These are phyloP conservation scores for Agrochola lychnidis DNA, from an alignment of 2,888 invertebrate genomes.

Conservation along the genomic window DNA sequence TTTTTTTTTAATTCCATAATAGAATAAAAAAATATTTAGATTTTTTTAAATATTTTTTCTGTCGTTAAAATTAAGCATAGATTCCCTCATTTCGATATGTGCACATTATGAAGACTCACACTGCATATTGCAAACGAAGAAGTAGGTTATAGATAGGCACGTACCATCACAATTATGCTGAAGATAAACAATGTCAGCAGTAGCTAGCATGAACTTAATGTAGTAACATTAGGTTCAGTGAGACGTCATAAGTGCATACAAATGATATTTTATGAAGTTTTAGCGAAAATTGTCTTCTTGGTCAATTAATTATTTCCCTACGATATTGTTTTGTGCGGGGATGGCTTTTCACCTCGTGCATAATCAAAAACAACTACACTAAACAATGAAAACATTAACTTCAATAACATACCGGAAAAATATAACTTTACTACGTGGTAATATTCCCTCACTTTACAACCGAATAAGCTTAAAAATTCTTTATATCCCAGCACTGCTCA, in stretches of 20 bases:
- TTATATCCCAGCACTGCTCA: constrained; percentile 34
- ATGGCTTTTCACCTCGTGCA: not conserved
- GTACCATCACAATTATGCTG: not conserved
- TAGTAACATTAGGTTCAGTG: not conserved
- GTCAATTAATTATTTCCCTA: not conserved
- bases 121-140: not conserved
- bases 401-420: not conserved
- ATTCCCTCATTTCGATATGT: too few species aligned
- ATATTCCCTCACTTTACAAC: not conserved
- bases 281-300: not conserved
- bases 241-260: not conserved
- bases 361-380: not conserved
- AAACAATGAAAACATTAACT: not conserved
- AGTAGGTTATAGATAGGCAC: not conserved
- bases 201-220: too few species aligned
- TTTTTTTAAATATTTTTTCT: too few species aligned
- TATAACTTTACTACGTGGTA: not conserved
- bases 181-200: too few species aligned
- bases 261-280: too few species aligned
- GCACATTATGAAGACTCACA: too few species aligned
- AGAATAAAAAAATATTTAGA: too few species aligned
- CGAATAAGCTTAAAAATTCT: constrained; percentile 42
- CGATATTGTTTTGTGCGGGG: not conserved
- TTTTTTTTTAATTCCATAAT: too few species aligned
- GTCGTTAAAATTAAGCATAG: too few species aligned